Conservation (phyloP, 2,888 invertebrate genomes). For the Ophion ellenae region DNA sequence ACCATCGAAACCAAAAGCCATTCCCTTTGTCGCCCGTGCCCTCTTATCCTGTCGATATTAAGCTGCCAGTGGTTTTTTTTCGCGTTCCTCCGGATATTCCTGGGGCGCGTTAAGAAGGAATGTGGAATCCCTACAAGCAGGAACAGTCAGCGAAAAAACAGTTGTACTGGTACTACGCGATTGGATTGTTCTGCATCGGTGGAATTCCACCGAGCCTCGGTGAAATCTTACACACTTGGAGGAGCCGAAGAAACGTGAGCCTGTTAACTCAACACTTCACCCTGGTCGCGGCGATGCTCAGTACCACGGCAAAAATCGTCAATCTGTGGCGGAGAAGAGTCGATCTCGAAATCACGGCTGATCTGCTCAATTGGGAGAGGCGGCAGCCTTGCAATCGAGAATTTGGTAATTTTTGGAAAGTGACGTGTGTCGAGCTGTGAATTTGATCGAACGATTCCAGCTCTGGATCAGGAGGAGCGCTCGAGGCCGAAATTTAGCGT, state of each 20-base stretch:
- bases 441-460: too few species aligned
- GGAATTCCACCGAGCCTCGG: conserved; percentile 39
- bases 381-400: conserved; percentile 58
- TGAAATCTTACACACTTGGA: conserved; percentile 59
- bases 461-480: too few species aligned
- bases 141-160: conserved; percentile 18
- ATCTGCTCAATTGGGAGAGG: conserved; percentile 62
- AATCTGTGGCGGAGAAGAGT: conserved; percentile 50
- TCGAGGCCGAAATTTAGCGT: too few species aligned
- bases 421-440: neutral
- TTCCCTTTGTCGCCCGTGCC: too few species aligned
- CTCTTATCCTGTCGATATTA: neutral
- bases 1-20: neutral
- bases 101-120: conserved; percentile 36
- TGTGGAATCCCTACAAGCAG: conserved; percentile 61
- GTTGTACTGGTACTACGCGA: conserved; percentile 44
- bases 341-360: conserved; percentile 45
- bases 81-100: neutral
- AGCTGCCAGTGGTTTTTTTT: neutral
- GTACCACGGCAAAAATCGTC: conserved; percentile 54
- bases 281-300: conserved; percentile 55
- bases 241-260: conserved; percentile 35
- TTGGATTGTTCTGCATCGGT: conserved; percentile 38
- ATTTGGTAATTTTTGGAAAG: conserved; percentile 47
- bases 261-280: conserved; percentile 59